Evolutionary conservation across 35 echinoderm and acorn worm genomes (phyloP), one percentile per base, ranked within the genome.

Genomic region (Apostichopus parvimensis): DNA sequence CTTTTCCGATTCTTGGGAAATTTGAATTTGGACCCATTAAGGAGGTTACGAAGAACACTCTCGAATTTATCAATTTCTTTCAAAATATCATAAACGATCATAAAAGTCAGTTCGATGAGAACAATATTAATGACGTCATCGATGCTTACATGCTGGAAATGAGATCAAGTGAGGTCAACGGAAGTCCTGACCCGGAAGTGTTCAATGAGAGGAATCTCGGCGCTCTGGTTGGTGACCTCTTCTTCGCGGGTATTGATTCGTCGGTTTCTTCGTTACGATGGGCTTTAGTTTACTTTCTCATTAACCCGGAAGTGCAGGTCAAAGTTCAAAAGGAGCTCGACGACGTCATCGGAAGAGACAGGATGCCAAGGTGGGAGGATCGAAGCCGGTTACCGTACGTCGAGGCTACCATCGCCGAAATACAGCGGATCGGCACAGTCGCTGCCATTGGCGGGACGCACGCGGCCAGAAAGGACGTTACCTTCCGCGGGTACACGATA

Each of bases 201-300:
- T 92, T 92, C 34, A 78, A 78, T 21, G 45, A 65, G 59, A 77
- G 17, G 9, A 78, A 58, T 26, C 73, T 87, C 21, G 56, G 82
- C 23, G 90, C 77, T 24, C 55, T 87, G 2, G 79, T 95, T 2
- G 90, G 77, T 26, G 94, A 98, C 62, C 13, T 98, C 9, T 95
- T 98, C 84, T 70, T 86, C 57, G 96, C 94, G 68, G 96, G 96
- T 14, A 93, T 92, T 64, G 96, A 98, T 57, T 94, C 96, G 7
- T 90, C 94, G 59, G 65, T 94, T 6, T 92, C 94, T 5, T 93
- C 96, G 4, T 58, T 95, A 55, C 58, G 85, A 53, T 98, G 96
- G 96, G 78, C 91, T 15, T 79, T 98, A 13, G 81, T 95, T 0
- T 95, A 94, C 53, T 68, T 98, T 65, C 73, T 95, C 55, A 65